These are phyloP conservation scores for Ianthella basta DNA, from an alignment of 37 sponge, comb jelly and placozoan genomes.

Conservation along the genomic window DNA sequence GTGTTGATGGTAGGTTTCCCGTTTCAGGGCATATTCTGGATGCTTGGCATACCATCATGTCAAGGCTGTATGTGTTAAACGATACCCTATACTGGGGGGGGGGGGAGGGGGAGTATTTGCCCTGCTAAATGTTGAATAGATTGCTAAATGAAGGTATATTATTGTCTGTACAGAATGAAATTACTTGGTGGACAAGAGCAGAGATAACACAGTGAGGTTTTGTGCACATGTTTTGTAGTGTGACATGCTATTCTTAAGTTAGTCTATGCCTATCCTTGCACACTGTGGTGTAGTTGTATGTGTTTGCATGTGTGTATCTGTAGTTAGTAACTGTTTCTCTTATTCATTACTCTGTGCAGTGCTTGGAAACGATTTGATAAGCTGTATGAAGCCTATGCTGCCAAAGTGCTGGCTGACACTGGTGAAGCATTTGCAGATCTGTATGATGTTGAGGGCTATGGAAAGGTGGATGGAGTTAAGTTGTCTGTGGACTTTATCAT, in stretches of 20 bases:
- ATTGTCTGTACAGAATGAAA: slow-evolving; percentile 4
- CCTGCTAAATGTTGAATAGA: too few species aligned
- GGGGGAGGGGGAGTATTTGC: too few species aligned
- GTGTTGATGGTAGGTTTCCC: too few species aligned
- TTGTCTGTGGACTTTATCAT: slow-evolving; percentile 42
- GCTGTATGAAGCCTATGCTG: slow-evolving; percentile 12
- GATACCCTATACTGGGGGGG: too few species aligned
- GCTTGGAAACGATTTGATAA: slow-evolving; percentile 31
- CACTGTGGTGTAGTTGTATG: too few species aligned
- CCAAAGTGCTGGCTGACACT: neutral
- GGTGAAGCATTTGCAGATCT: neutral
- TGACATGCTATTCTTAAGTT: neutral
- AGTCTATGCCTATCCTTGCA: too few species aligned
- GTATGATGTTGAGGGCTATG: slow-evolving; percentile 11
- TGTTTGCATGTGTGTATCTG: too few species aligned
- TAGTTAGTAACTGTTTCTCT: too few species aligned
- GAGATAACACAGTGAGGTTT: slow-evolving; percentile 25
- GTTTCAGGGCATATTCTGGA: too few species aligned
- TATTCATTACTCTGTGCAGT: neutral
- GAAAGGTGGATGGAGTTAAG: slow-evolving; percentile 17
- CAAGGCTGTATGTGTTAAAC: too few species aligned
- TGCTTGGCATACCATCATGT: too few species aligned
- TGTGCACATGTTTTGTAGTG: neutral
- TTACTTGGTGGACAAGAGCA: slow-evolving; percentile 33
- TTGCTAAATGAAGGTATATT: neutral